Evolutionary conservation across 2,113 vertebrate species (phyloP).

Genomic region (Anas platyrhynchos): DNA sequence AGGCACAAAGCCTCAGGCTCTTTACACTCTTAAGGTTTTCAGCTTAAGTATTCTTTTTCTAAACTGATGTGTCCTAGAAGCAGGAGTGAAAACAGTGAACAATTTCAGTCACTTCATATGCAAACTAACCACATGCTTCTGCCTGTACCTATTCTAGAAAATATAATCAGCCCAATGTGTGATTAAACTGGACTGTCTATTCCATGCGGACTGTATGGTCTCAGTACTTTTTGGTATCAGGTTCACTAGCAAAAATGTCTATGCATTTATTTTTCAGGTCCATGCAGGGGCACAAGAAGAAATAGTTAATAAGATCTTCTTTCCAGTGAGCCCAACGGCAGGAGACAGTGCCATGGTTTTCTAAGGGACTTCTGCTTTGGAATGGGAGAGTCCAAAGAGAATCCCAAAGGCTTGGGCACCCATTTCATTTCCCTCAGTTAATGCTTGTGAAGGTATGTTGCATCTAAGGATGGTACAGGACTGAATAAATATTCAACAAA

Average conservation of each 20-base stretch:
- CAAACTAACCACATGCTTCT: neutral
- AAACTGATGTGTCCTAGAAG: neutral
- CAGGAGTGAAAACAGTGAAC: neutral
- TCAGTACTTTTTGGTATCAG: neutral
- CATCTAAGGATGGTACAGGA: neutral
- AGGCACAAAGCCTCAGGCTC: neutral
- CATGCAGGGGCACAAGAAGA: neutral
- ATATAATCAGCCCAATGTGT: neutral
- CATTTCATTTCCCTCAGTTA: neutral
- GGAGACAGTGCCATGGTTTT: neutral
- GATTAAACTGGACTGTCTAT: neutral
- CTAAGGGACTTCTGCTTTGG: neutral
- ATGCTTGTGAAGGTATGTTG: neutral
- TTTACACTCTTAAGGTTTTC: neutral
- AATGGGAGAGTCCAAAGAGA: neutral
- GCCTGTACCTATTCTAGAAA: neutral
- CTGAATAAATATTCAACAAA: neutral
- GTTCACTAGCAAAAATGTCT: neutral
- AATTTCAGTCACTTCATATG: neutral
- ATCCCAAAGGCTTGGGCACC: neutral
- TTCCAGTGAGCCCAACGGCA: neutral
- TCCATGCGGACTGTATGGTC: neutral
- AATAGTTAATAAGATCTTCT: neutral
- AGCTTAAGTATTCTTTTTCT: neutral
- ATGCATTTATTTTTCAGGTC: neutral